Evolutionary conservation across 2,797 vertebrate species (phyloP).

Genomic region (Aeoliscus strigatus): DNA sequence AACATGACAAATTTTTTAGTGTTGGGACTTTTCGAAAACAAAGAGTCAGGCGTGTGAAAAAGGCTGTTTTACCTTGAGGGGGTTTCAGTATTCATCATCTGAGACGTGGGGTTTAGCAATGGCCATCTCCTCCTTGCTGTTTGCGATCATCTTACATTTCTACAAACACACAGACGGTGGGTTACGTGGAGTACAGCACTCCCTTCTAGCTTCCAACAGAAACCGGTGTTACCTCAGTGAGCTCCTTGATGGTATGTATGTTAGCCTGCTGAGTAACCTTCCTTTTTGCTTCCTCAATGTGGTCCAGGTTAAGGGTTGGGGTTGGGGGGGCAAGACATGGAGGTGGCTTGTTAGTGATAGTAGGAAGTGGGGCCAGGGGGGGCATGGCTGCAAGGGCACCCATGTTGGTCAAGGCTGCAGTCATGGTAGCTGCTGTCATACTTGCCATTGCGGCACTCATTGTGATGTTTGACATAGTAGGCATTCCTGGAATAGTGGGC

Average conservation of each 20-base stretch:
- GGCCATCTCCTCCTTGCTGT: slow-evolving; percentile 95
- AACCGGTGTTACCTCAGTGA: slow-evolving; percentile 96
- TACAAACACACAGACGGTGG: too few species aligned
- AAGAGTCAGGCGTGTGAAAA: too few species aligned
- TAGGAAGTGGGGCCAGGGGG: slow-evolving; percentile 76
- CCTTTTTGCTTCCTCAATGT: slow-evolving; percentile 88
- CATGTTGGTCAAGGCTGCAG: slow-evolving; percentile 80
- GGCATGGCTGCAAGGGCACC: slow-evolving; percentile 77
- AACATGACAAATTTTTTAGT: too few species aligned
- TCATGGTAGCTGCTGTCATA: slow-evolving; percentile 82
- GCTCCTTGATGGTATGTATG: slow-evolving; percentile 93
- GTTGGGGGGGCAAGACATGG: slow-evolving; percentile 69
- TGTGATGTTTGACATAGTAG: slow-evolving; percentile 74
- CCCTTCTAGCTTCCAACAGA: too few species aligned
- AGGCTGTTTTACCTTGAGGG: slow-evolving; percentile 36
- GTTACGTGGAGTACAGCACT: too few species aligned
- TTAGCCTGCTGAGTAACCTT: slow-evolving; percentile 93
- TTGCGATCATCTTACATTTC: slow-evolving; percentile 99
- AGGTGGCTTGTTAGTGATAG: slow-evolving; percentile 81
- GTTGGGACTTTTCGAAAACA: too few species aligned
- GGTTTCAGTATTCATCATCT: slow-evolving; percentile 83
- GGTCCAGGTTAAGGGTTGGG: slow-evolving; percentile 75
- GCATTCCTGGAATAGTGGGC: slow-evolving; percentile 69
- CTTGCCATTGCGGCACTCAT: slow-evolving; percentile 83
- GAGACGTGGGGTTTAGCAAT: slow-evolving; percentile 89